Base-by-base conservation (phyloP, 2,888 invertebrate genomes). In the Hemaris fuciformis region DNA sequence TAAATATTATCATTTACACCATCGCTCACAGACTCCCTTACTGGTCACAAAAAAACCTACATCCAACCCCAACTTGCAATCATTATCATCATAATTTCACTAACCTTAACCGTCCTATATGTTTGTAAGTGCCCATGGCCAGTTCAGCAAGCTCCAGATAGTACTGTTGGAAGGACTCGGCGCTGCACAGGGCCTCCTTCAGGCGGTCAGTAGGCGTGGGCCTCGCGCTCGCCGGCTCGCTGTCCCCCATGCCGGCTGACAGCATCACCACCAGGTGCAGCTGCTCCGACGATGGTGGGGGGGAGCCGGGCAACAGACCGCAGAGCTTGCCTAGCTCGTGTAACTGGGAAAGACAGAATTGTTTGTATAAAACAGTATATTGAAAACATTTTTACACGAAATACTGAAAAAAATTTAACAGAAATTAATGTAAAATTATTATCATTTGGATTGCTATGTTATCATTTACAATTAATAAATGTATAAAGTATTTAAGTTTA, bases 121-220 rank as follows among this genome's bases (percentile, higher is more conserved):
- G 98, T 79, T 99, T 99, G 81, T 97, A 99, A 0, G 98, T 99
- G 59, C 98, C 98, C 95, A 99, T 98, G 0, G 99, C 98, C 66
- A 99, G 87, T 83, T 99, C 99, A 0, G 98, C 97, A 64, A 99
- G 87, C 86, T 99, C 99, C 81, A 98, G 88, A 80, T 99, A 99
- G 71, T 98, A 96, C 81, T 97, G 97, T 75, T 97, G 96, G 83
- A 99, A 99, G 58, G 96, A 94, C 62, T 96, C 96, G 80, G 97
- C 97, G 10, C 98, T 98, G 61, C 98, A 97, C 2, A 99, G 88
- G 0, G 98, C 98, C 77, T 97, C 97, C 80, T 98, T 97, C 8
- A 99, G 90, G 79, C 97, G 95, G 72, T 97, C 97, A 0, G 97
- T 96, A 0, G 98, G 94, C 4, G 94, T 93, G 1, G 93, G 93